A percentile compares a stretch with the other conserved stretches of the same genome.
These are phyloP conservation scores for Addax nasomaculatus DNA, from an alignment of 2,113 vertebrate species.

Conservation along the genomic window DNA sequence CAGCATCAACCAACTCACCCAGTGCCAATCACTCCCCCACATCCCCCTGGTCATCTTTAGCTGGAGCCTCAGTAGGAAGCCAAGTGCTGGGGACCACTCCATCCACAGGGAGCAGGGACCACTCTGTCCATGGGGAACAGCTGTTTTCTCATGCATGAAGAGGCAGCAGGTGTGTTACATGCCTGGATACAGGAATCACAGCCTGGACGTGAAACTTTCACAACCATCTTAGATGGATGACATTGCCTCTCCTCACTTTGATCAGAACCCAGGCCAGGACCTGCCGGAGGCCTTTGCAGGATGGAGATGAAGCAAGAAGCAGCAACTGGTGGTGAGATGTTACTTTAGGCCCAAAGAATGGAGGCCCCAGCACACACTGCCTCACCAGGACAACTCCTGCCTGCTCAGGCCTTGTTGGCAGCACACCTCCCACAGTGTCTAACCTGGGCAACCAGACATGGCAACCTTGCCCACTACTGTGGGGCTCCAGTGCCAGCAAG, in stretches of 20 bases:
- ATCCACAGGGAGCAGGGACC: neutral
- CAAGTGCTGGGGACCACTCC: neutral
- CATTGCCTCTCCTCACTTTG: neutral
- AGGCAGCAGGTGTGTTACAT: neutral
- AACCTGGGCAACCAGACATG: neutral
- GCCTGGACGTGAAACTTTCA: neutral
- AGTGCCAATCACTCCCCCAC: neutral
- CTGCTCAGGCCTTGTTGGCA: neutral
- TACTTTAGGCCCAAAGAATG: neutral
- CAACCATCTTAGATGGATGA: rapidly evolving
- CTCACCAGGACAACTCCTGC: neutral
- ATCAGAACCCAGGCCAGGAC: neutral
- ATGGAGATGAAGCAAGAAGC: neutral
- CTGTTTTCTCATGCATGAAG: neutral
- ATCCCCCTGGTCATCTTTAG: neutral
- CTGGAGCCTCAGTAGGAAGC: neutral
- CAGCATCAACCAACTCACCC: neutral
- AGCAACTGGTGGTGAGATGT: neutral
- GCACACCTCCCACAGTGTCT: neutral
- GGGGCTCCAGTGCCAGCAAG: neutral
- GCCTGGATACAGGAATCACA: neutral
- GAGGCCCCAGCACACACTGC: neutral
- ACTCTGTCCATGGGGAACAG: neutral
- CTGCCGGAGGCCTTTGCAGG: neutral
- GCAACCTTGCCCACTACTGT: neutral